These are phyloP conservation scores for Heliconius himera DNA, from an alignment of 1,140 invertebrate genomes.

Conservation along the genomic window DNA sequence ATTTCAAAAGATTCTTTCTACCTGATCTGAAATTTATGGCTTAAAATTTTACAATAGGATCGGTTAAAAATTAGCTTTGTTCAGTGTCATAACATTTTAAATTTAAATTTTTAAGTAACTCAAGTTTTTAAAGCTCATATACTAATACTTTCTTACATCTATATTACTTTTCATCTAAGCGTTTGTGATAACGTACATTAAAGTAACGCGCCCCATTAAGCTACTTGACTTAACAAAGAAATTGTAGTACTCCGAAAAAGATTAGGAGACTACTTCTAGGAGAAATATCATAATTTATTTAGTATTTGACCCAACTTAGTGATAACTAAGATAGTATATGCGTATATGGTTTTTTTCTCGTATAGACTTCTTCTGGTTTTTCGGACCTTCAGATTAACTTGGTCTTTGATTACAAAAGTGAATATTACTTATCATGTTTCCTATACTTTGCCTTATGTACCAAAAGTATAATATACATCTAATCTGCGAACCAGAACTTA, in stretches of 20 bases:
- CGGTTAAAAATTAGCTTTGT: constrained; percentile 33
- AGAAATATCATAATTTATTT: neutral
- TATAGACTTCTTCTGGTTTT: no score
- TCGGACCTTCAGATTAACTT: neutral
- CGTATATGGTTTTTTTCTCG: no score
- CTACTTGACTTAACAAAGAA: neutral
- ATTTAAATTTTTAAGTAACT: neutral
- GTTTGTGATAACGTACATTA: neutral
- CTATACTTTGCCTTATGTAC: neutral
- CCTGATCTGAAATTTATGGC: constrained; percentile 57
- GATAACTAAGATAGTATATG: neutral
- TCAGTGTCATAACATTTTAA: neutral
- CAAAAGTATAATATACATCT: neutral
- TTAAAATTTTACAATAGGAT: constrained; percentile 38
- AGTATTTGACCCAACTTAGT: neutral
- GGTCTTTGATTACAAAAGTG: neutral
- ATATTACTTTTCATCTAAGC: no score
- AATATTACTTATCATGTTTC: neutral
- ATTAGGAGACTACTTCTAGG: constrained; percentile 2
- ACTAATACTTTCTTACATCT: neutral
- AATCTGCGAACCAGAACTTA: no score
- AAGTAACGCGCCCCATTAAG: neutral
- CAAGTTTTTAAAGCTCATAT: neutral
- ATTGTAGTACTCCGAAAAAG: neutral
- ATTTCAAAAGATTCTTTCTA: constrained; percentile 55